Evolutionary conservation across 2,888 invertebrate species (phyloP), one percentile per base, ranked within the genome.

Genomic region (Caenorhabditis sp.): DNA sequence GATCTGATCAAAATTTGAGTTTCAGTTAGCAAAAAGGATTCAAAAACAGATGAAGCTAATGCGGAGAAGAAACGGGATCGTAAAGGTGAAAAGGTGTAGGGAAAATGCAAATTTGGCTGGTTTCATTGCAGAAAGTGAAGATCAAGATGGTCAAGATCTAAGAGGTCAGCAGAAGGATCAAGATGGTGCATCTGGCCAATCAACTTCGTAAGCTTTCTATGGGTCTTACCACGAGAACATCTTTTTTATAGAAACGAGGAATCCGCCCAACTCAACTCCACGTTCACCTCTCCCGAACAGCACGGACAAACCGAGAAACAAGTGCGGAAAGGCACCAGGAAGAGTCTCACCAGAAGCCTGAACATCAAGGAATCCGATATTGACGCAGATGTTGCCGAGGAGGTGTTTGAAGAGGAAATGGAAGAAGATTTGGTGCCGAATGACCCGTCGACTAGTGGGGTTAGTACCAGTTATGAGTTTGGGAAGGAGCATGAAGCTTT

Each of bases 321-420:
- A 65, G 61, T 82, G 24, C 61, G 68, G 40, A 77, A 68, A 50
- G 67, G 69, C 18, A 77, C 67, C 3, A 26, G 69, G 22, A 82
- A 82, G 40, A 82, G 82, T 64, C 56, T 82, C 15, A 82, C 82
- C 26, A 50, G 82, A 28, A 81, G 81, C 65, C 37, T 81, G 32
- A 81, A 81, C 28, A 76, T 81, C 67, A 76, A 64, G 62, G 81
- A 81, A 53, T 81, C 81, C 3, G 81, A 81, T 44, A 71, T 78
- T 70, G 78, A 78, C 53, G 80, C 70, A 0, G 81, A 81, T 37
- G 81, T 81, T n/a, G 71, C 67, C n/a, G 81, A 71, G 61, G 37
- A 60, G 9, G 76, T 58, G 18, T 65, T 65, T 24, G 72, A 80
- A 26, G 70, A 74, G 24, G 58, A 71, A 18, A 55, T 56, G 35